A percentile compares a stretch with the other conserved stretches of the same genome.
Evolutionary conservation across 2,797 vertebrate species (phyloP).

Genomic region (Macropus fuliginosus): DNA sequence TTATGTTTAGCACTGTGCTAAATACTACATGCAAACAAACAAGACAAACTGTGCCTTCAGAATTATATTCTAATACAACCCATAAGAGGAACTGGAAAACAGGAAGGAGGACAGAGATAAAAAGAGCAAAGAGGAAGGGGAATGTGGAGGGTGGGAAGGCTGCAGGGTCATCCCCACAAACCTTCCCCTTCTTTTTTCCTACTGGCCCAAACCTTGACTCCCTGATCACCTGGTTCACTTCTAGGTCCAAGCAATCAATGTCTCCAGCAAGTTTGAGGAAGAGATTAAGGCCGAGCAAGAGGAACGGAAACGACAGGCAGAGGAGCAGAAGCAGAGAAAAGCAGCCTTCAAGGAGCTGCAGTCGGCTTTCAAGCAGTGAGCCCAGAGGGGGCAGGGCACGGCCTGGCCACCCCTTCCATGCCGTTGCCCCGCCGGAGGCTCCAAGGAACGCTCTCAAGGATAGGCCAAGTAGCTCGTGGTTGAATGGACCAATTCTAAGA

Average conservation of each 20-base stretch:
- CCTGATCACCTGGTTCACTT: fast-evolving
- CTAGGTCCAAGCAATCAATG: conserved; percentile 92
- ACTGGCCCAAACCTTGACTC: fast-evolving
- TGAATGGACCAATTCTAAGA: conserved; percentile 50
- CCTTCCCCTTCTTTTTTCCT: not conserved
- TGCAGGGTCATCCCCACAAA: not conserved
- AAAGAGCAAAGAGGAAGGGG: not conserved
- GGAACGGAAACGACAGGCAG: conserved; percentile 92
- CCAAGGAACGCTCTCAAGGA: not conserved
- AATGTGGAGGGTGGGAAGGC: not conserved
- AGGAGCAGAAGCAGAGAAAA: conserved; percentile 93
- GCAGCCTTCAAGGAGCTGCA: conserved; percentile 95
- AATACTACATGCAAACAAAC: not conserved
- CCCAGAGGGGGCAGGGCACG: fast-evolving
- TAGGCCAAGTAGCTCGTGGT: not conserved
- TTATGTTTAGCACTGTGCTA: not conserved
- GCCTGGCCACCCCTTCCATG: not conserved
- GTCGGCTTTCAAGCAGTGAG: conserved; percentile 90
- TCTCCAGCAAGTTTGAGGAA: conserved; percentile 92
- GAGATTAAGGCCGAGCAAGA: conserved; percentile 97
- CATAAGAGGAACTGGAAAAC: not conserved
- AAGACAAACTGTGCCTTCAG: not conserved
- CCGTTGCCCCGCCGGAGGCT: fast-evolving
- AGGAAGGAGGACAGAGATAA: not conserved
- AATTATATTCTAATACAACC: not conserved